A percentile compares a stretch with the other conserved stretches of the same genome.
phyloP scores from a whole-genome alignment of 2,888 invertebrate species.

The Aleiodes alternator region DNA sequence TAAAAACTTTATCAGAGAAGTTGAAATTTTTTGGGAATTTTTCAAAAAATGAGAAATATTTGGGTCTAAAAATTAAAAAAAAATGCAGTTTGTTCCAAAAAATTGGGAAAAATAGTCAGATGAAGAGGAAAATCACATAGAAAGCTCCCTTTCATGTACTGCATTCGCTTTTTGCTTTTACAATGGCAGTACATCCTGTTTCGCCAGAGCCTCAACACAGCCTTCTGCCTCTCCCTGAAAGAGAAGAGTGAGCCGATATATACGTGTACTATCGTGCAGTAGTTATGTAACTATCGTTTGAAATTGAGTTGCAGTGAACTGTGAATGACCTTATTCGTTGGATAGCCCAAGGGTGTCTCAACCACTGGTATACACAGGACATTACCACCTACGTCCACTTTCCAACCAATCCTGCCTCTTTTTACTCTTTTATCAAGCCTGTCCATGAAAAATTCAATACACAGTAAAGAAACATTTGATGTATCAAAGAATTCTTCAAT shows the following conservation, averaged over 20 bases:
- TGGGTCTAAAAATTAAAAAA: conserved; percentile 10
- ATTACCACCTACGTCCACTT: conserved; percentile 12
- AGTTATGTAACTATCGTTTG: conserved; percentile 61
- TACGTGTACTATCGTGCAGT: conserved; percentile 37
- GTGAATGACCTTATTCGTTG: conserved; percentile 64
- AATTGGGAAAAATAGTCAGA: not conserved
- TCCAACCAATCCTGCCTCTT: not conserved
- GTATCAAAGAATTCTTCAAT: conserved; percentile 38
- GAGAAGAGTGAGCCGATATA: not conserved
- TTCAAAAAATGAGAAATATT: conserved; percentile 22
- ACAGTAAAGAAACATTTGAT: conserved; percentile 8
- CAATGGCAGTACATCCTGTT: conserved; percentile 30
- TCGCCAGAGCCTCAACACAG: not conserved
- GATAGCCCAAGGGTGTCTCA: conserved; percentile 25
- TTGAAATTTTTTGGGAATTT: conserved; percentile 30
- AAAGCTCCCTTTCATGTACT: conserved; percentile 1
- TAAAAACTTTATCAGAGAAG: not conserved
- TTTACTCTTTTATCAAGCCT: conserved; percentile 1
- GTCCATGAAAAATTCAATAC: conserved; percentile 35
- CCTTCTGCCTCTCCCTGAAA: not conserved
- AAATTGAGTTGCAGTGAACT: conserved; percentile 66
- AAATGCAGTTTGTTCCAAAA: conserved; percentile 16
- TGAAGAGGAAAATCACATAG: not conserved
- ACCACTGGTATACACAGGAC: conserved; percentile 6
- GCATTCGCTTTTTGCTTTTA: conserved; percentile 26